Evolutionary conservation across 1,140 invertebrate genomes (phyloP).

Genomic region (Bombus superbus): DNA sequence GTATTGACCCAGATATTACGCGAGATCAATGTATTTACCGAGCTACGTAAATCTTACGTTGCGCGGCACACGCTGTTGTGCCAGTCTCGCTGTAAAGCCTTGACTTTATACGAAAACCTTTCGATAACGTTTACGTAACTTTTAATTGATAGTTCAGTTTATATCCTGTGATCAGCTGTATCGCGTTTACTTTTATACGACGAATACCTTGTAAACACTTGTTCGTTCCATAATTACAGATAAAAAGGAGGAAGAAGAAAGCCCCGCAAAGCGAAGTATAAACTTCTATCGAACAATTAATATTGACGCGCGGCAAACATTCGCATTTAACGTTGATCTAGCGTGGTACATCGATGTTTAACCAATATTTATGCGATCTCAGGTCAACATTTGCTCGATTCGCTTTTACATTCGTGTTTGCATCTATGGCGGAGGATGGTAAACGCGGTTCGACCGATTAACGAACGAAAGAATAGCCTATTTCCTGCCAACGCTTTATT

Average conservation of each 20-base stretch:
- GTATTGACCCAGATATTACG: conserved; percentile 52
- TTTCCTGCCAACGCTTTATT: not conserved
- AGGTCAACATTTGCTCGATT: not conserved
- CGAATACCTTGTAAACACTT: not conserved
- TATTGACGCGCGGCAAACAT: not conserved
- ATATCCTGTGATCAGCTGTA: not conserved
- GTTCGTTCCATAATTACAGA: not conserved
- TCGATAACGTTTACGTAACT: not conserved
- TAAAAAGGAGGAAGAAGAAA: not conserved
- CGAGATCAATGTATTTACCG: conserved; percentile 44
- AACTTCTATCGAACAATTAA: not conserved
- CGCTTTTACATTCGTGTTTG: not conserved
- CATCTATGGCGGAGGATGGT: too few relatives aligned
- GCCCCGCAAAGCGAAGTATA: not conserved
- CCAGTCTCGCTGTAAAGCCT: not conserved
- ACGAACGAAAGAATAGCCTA: not conserved
- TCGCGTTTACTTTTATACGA: too few relatives aligned
- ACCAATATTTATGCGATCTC: conserved; percentile 23
- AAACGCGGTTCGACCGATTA: not conserved
- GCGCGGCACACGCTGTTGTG: not conserved
- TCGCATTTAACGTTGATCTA: conserved; percentile 14
- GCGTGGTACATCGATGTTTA: not conserved
- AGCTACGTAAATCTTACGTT: conserved; percentile 29
- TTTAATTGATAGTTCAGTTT: too few relatives aligned
- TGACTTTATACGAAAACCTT: not conserved